These are phyloP conservation scores for Andinoacara biseriatus DNA, from an alignment of 2,113 vertebrate genomes.

Conservation along the genomic window DNA sequence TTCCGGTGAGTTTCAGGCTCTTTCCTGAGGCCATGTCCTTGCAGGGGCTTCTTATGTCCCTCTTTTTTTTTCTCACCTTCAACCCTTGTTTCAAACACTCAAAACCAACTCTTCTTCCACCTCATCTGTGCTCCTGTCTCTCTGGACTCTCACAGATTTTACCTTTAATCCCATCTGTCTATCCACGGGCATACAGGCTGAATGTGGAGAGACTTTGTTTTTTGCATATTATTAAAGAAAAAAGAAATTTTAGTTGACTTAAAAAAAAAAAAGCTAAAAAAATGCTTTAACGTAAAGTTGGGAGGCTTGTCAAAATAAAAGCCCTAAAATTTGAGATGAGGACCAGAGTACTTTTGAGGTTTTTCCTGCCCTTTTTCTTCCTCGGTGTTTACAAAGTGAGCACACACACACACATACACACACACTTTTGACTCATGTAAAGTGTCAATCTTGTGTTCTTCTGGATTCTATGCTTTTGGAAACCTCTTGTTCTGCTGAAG, in stretches of 20 bases:
- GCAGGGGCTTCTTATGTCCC: conserved; percentile 60
- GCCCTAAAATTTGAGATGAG: conserved; percentile 47
- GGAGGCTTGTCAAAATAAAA: not conserved
- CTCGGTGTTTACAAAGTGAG: conserved; percentile 60
- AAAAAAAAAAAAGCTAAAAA: not conserved
- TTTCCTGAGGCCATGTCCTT: conserved; percentile 74
- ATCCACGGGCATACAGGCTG: conserved; percentile 19
- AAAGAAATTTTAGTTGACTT: conserved; percentile 26
- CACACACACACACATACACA: not conserved
- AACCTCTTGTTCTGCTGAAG: conserved; percentile 56
- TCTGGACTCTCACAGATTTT: conserved; percentile 44
- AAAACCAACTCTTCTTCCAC: conserved; percentile 61
- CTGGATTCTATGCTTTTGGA: conserved; percentile 84
- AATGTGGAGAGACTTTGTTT: conserved; percentile 25
- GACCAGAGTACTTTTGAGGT: conserved; percentile 67
- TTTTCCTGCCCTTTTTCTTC: conserved; percentile 58
- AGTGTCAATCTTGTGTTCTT: conserved; percentile 88
- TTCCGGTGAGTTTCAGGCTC: conserved; percentile 84
- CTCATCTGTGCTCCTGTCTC: conserved; percentile 74
- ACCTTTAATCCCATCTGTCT: conserved; percentile 10
- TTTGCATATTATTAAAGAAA: conserved; percentile 27
- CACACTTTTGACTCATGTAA: conserved; percentile 79
- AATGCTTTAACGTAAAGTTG: not conserved
- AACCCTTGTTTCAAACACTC: conserved; percentile 68
- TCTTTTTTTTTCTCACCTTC: conserved; percentile 44